These are phyloP conservation scores for Microtus pennsylvanicus DNA, from an alignment of 2,113 vertebrate species.

Conservation along the genomic window DNA sequence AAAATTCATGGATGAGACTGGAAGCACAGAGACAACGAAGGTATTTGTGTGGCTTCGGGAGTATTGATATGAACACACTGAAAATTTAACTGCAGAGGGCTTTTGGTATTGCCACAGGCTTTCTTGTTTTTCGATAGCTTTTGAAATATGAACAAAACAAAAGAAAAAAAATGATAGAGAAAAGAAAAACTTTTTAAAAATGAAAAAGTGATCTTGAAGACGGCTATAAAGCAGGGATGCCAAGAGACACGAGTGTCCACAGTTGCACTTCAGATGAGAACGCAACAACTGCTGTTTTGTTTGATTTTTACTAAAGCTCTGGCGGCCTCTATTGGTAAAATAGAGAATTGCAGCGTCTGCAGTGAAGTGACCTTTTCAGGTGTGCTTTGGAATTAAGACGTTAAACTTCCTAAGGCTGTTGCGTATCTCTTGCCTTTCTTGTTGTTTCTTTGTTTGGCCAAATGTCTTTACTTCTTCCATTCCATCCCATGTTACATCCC, in stretches of 20 bases:
- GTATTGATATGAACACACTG: not conserved
- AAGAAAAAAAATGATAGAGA: not conserved
- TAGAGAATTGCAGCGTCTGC: not conserved
- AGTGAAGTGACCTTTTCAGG: not conserved
- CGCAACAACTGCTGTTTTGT: accelerated
- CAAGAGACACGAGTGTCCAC: not conserved
- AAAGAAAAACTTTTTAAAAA: not conserved
- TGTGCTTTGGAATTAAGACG: not conserved
- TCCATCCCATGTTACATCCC: not conserved
- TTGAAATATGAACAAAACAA: not conserved
- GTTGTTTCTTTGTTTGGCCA: not conserved
- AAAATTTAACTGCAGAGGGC: not conserved
- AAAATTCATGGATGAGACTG: not conserved
- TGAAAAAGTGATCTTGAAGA: not conserved
- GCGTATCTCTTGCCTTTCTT: not conserved
- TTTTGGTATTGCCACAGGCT: not conserved
- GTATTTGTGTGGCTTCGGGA: not conserved
- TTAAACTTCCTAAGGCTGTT: not conserved
- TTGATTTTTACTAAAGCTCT: conserved; percentile 56
- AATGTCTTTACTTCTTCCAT: not conserved
- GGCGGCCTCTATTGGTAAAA: conserved; percentile 64
- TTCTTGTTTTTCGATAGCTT: not conserved
- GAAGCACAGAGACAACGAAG: not conserved
- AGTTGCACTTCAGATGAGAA: not conserved
- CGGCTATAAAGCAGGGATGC: not conserved